Evolutionary conservation across 2,888 invertebrate genomes (phyloP), one percentile per base, ranked within the genome.

Genomic region (Latrodectus elegans): DNA sequence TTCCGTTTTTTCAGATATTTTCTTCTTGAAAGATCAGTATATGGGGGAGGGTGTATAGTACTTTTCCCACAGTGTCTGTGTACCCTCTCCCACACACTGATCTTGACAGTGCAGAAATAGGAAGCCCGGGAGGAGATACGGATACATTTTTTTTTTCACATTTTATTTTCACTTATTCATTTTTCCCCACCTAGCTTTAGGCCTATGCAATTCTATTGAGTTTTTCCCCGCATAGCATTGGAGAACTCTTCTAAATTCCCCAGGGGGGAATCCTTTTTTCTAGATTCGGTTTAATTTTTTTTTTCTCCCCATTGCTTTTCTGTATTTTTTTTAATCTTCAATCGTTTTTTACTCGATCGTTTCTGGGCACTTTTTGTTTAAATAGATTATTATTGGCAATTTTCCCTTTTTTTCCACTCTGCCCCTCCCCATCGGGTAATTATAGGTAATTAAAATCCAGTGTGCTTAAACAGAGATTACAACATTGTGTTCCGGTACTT

Each of bases 381-480:
- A 87, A 81, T 87, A 81, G 86, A 87, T 87, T 87, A 87, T 87
- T 87, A 87, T 87, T 87, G 86, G 86, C 67, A 38, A 38, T 77
- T 81, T 87, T 75, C 70, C 85, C 65, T 81, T 87, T 87, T 67
- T 72, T 60, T 10, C 6, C 14, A 60, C 60, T n/a, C 60, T 15
- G 14, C 60, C 60, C 49, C 67, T 26, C 17, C 76, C 76, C 67
- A 53, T 75, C 53, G 76, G 81, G 81, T 87, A 86, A 87, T 87
- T 87, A 87, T 87, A 81, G 86, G 86, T 87, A 87, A 87, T 87
- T 87, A 87, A 87, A 87, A 81, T 87, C 81, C 81, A 81, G 81
- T 87, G 81, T 87, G 86, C 86, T 81, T 87, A 81, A 77, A 71
- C 51, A 76, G 85, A 87, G 86, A 87, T 87, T 81, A 87, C 86